Evolutionary conservation across 2,888 invertebrate genomes (phyloP).

Genomic region (Limnephilus marmoratus): DNA sequence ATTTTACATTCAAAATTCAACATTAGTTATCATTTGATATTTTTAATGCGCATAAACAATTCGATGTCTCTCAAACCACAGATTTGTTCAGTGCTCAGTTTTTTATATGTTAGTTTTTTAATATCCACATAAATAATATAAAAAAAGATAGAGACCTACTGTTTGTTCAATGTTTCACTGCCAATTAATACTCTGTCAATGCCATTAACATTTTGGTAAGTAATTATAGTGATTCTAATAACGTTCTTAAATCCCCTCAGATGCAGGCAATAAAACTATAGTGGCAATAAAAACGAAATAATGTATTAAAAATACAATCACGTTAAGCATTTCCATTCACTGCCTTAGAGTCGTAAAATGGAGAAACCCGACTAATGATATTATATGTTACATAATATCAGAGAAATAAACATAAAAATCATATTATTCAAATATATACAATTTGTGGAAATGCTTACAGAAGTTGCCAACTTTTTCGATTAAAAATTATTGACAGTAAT

Average conservation of each 20-base stretch:
- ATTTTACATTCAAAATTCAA: too few species aligned
- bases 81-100: too few species aligned
- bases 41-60: too few species aligned
- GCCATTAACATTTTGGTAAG: neutral
- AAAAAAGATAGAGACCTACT: too few species aligned
- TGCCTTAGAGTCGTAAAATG: constrained; percentile 25
- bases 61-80: too few species aligned
- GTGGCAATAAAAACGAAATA: constrained; percentile 20
- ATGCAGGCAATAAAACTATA: constrained; percentile 3
- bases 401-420: neutral
- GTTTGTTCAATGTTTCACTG: neutral
- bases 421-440: constrained; percentile 8
- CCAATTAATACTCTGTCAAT: too few species aligned
- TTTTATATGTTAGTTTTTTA: too few species aligned
- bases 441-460: neutral
- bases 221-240: neutral
- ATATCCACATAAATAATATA: too few species aligned
- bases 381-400: neutral
- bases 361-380: constrained; percentile 8
- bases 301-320: constrained; percentile 23
- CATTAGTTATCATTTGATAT: too few species aligned
- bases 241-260: neutral
- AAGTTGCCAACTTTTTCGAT: neutral
- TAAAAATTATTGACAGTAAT: too few species aligned
- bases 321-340: neutral